Evolutionary conservation across 2,113 vertebrate species (phyloP).

Genomic region (Pandion haliaetus): DNA sequence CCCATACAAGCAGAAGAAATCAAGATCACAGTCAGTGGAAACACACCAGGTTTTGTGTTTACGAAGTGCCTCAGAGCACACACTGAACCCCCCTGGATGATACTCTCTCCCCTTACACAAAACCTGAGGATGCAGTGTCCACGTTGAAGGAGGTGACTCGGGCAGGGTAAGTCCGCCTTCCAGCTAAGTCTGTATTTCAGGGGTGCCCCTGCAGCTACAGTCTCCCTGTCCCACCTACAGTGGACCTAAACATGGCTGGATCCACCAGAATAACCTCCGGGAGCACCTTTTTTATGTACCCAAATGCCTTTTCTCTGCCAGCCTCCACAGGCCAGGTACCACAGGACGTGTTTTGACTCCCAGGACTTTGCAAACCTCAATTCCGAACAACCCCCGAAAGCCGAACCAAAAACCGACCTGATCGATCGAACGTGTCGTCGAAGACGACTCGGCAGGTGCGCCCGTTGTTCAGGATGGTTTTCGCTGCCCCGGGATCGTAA

Average conservation of each 20-base stretch:
- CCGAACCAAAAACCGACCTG: slow-evolving; percentile 77
- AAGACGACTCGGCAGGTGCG: slow-evolving; percentile 91
- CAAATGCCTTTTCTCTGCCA: background rate
- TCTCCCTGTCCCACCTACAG: background rate
- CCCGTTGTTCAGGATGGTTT: slow-evolving; percentile 90
- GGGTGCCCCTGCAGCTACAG: background rate
- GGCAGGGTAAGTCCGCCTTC: background rate
- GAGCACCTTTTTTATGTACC: accelerated
- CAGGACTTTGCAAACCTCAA: background rate
- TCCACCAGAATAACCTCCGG: background rate
- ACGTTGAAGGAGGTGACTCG: accelerated
- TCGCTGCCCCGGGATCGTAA: slow-evolving; percentile 84
- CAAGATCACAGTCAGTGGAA: background rate
- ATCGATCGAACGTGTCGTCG: slow-evolving; percentile 83
- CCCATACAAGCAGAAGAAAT: background rate
- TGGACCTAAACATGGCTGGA: background rate
- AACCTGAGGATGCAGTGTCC: background rate
- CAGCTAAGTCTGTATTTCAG: background rate
- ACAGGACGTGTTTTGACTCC: background rate
- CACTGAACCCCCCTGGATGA: background rate
- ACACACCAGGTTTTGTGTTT: accelerated
- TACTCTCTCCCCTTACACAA: background rate
- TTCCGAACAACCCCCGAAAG: background rate
- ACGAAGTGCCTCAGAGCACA: accelerated
- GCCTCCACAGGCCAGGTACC: background rate